Percentiles rank a stretch among this genome's conserved stretches.
These are phyloP conservation scores for Alosa sapidissima DNA, from an alignment of 2,797 vertebrate genomes.

Conservation along the genomic window DNA sequence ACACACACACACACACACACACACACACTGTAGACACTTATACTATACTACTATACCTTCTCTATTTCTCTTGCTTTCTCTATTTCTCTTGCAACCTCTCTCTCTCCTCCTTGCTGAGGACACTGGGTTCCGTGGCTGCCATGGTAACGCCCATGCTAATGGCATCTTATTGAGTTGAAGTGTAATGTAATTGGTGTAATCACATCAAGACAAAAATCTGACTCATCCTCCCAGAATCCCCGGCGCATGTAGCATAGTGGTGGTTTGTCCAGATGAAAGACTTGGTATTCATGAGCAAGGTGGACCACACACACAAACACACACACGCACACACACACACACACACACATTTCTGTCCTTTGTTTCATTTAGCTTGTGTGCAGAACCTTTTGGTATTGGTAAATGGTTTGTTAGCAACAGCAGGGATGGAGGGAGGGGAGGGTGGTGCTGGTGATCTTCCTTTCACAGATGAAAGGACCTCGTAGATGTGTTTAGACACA, in stretches of 20 bases:
- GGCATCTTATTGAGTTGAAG: constrained; percentile 67
- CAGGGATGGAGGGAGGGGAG: background rate
- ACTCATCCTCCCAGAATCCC: constrained; percentile 60
- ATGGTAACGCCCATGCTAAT: constrained; percentile 66
- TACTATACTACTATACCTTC: background rate
- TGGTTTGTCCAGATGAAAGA: constrained; percentile 29
- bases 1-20: background rate
- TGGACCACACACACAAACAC: background rate
- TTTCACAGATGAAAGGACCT: background rate
- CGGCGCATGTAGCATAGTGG: constrained; percentile 37
- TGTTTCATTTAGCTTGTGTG: background rate
- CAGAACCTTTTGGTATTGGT: background rate
- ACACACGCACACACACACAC: background rate
- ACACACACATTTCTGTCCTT: background rate
- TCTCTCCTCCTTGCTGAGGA: constrained; percentile 22
- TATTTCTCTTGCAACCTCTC: constrained; percentile 31
- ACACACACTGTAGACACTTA: background rate
- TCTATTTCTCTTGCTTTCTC: constrained; percentile 32
- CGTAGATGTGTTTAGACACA: background rate
- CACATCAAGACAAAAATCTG: constrained; percentile 69
- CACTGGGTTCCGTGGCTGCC: constrained; percentile 59
- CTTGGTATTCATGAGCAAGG: constrained; percentile 12
- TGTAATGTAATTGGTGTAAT: constrained; percentile 75
- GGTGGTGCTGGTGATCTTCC: background rate
- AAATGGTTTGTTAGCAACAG: background rate